Base-by-base conservation (phyloP, 2,888 invertebrate genomes). In the Acleris laterana region DNA sequence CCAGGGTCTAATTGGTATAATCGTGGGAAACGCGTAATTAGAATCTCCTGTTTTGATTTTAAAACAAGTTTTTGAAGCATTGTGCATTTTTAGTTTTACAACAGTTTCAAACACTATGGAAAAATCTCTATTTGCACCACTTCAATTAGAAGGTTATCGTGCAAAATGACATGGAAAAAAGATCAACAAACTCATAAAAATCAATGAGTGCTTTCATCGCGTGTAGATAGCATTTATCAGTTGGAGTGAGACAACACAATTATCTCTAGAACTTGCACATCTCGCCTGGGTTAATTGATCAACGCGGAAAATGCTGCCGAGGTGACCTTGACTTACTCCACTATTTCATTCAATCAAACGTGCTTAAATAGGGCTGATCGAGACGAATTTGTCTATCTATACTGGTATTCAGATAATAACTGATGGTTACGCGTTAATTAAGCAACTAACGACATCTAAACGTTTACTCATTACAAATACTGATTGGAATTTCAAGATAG, bases 241-340 rank as follows among this genome's bases (percentile, higher is more conserved):
- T 49, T 63, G 62, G 60, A 52, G 58, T 56, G 62, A 62, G 64
- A 71, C 61, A 68, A 61, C 61, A 64, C 46, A 20, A 22, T 53
- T 51, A 62, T 65, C 61, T 56, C 46, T 62, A 69, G 56, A 38
- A 38, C 38, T 13, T 38, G 38, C 59, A 55, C 71, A 68, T 62
- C 65, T 59, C 38, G 5, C 5, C n/a, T 69, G 69, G 42, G 57
- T 25, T 70, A 75, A 75, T 76, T 78, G 72, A 73, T 62, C 20
- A 65, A 64, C 70, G 69, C 74, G 60, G 62, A 75, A 69, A 68
- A 60, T 20, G 50, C 1, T 5, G 38, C 42, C 13, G 6, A 20
- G 17, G 46, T 49, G 52, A 59, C 64, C 77, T 78, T 77, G 78
- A 71, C 76, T 68, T 61, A 22, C 50, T 63, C 62, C n/a, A 53